Evolutionary conservation across 2,113 vertebrate genomes (phyloP), one percentile per base, ranked within the genome.

Genomic region (Polyodon spathula): DNA sequence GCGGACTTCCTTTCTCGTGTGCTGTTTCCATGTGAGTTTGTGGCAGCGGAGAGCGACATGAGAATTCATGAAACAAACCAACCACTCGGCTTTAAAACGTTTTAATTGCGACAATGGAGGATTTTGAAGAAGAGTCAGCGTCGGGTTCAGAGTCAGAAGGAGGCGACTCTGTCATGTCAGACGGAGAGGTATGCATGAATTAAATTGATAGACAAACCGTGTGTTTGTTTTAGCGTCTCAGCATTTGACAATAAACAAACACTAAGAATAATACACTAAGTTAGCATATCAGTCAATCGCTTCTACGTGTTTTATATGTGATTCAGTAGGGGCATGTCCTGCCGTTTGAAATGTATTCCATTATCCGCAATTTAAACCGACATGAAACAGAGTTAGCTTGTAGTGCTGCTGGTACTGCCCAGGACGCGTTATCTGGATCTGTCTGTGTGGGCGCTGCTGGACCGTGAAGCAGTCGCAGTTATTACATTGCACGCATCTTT

Each of bases 91-190:
- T 50, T n/a, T 12, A n/a, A 27, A 27, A 27, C 27, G 6, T 50
- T 50, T 50, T 4, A 7, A 12, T 50, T 50, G 7, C 9, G 1
- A 74, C 0, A 0, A 89, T 86, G 86, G 73, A 72, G 37, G 64
- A 64, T 1, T 15, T n/a, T 14, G 78, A 84, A 5, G 81, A 84
- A 5, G 81, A 86, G 7, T 54, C 7, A 2, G 56, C 64, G 62
- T 61, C 81, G 3, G 82, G 68, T 4, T 61, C 68, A 1, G 87
- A 88, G 2, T 89, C 89, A 0, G 92, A 91, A n/a, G 87, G 90
- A 4, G 89, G 90, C 1, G 64, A 75, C 15, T 75, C 73, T 12
- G 77, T 88, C 6, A 59, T 93, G 52, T 85, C 89, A 0, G 90
- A 95, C 61, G 51, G 62, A 59, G 87, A 86, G 83, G 92, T 93